Percentiles rank a stretch among this genome's conserved stretches.
These are phyloP conservation scores for Podabrus alpinus DNA, from an alignment of 2,888 invertebrate genomes.

Conservation along the genomic window DNA sequence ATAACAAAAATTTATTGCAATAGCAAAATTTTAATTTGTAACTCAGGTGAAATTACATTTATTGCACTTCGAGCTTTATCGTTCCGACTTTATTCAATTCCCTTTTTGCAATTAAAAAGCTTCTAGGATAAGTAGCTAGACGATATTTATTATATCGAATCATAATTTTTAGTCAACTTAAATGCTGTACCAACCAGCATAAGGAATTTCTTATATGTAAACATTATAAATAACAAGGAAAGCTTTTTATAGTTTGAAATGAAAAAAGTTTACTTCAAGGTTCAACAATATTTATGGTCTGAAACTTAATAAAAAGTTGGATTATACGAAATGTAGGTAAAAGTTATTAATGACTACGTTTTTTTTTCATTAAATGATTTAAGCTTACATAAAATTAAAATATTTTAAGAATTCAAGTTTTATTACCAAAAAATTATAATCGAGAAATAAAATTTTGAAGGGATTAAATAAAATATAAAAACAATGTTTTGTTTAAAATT, in stretches of 20 bases:
- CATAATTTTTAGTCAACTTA: background rate
- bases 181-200: background rate
- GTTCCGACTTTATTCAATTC: background rate
- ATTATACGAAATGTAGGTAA: conserved; percentile 17
- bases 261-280: conserved; percentile 17
- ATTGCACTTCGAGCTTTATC: background rate
- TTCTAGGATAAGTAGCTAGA: background rate
- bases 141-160: background rate
- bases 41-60: background rate
- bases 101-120: background rate
- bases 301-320: conserved; percentile 19
- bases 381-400: background rate
- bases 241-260: conserved; percentile 16
- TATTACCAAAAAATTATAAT: background rate
- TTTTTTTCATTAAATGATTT: conserved; percentile 1
- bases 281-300: conserved; percentile 17
- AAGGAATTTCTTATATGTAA: background rate
- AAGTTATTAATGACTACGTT: conserved; percentile 15
- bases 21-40: background rate
- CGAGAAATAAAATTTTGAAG: background rate
- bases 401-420: background rate
- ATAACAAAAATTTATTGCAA: background rate
- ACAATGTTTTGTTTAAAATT: background rate
- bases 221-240: background rate
- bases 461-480: too few relatives aligned